These are phyloP conservation scores for Sphenodon punctatus DNA, from an alignment of 2,797 vertebrate species.

Conservation along the genomic window DNA sequence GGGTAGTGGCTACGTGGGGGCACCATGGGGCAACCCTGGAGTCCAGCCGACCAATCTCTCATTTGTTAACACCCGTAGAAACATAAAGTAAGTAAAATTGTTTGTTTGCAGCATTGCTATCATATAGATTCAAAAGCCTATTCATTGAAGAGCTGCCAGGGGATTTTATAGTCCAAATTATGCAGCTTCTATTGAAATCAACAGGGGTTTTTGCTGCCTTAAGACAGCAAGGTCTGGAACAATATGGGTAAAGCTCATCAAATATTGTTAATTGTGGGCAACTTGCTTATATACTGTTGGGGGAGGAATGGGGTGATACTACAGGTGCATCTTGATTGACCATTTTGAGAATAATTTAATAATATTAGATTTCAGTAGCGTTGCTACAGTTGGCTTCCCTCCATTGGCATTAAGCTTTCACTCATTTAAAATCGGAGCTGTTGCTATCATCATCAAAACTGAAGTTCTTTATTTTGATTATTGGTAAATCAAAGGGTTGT, in stretches of 20 bases:
- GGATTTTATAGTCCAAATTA: conserved; percentile 37
- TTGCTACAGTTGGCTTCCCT: not conserved
- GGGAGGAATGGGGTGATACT: not conserved
- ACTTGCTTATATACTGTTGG: not conserved
- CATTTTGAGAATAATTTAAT: not conserved
- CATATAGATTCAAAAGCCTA: not conserved
- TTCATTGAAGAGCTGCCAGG: conserved; percentile 3
- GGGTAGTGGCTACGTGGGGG: too few species aligned
- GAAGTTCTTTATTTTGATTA: conserved; percentile 47
- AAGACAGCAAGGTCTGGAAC: not conserved
- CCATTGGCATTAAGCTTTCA: conserved; percentile 10
- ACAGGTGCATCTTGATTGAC: not conserved
- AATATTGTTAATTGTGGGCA: not conserved
- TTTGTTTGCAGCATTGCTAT: conserved; percentile 9
- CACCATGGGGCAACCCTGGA: too few species aligned
- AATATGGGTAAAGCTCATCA: too few species aligned
- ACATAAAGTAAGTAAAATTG: not conserved
- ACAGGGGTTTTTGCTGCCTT: not conserved
- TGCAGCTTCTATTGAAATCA: not conserved
- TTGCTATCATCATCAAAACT: conserved; percentile 13
- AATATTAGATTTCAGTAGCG: not conserved
- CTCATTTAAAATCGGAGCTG: not conserved
- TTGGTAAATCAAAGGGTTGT: conserved; percentile 37
- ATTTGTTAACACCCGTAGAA: too few species aligned
- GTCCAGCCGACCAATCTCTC: too few species aligned